phyloP scores from a whole-genome alignment of 2,888 invertebrate species.

The Dolomedes plantarius region DNA sequence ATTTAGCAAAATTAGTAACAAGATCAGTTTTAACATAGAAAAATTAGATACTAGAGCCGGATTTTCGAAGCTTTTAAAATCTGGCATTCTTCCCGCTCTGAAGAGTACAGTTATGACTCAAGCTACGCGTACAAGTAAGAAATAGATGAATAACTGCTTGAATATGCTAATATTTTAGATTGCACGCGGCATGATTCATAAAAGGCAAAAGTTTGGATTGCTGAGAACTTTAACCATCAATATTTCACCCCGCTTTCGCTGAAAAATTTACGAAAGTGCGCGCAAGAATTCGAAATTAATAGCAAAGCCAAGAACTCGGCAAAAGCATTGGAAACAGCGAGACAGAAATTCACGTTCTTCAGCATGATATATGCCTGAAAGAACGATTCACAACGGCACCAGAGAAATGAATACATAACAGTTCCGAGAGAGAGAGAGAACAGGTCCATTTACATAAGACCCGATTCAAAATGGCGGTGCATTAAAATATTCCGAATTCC shows the following conservation, averaged over 20 bases:
- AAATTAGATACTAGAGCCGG: too few species aligned
- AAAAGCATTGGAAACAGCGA: too few species aligned
- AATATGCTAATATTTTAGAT: background rate
- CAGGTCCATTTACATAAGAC: background rate
- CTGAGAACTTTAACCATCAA: background rate
- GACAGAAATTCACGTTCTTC: background rate
- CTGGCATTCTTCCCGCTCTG: too few species aligned
- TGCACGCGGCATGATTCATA: background rate
- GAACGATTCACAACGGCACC: background rate
- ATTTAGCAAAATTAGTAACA: too few species aligned
- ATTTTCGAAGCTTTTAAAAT: too few species aligned
- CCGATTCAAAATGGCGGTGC: background rate
- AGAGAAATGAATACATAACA: background rate
- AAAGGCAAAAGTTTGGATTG: background rate
- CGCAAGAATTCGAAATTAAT: background rate
- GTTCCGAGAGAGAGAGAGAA: background rate
- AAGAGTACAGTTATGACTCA: too few species aligned
- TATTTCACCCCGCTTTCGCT: background rate
- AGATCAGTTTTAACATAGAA: too few species aligned
- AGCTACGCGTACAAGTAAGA: too few species aligned
- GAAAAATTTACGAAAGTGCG: background rate
- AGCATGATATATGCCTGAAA: background rate
- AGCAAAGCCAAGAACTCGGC: too few species aligned
- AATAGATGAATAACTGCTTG: too few species aligned
- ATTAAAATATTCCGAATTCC: slow-evolving; percentile 3